phyloP scores from a whole-genome alignment of 2,797 vertebrate species.

The Antrozous pallidus region DNA sequence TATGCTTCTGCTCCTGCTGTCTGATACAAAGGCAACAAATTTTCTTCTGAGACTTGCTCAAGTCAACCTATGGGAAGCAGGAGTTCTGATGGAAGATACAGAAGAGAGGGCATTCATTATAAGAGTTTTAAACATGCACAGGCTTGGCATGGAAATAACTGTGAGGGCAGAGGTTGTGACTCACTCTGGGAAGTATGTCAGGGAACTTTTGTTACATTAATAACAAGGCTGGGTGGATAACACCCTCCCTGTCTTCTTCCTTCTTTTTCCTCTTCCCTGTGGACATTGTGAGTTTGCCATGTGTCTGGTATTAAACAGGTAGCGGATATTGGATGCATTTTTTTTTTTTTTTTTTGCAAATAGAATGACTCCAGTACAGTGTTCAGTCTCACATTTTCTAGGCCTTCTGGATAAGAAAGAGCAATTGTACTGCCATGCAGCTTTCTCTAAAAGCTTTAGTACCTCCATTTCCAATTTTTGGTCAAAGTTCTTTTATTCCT shows the following conservation, averaged over 20 bases:
- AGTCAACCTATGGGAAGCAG: neutral
- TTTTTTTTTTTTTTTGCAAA: neutral
- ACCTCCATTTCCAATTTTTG: neutral
- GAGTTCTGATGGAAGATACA: neutral
- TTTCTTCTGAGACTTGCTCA: neutral
- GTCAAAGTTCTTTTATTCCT: too few relatives aligned
- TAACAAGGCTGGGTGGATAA: neutral
- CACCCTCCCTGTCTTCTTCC: neutral
- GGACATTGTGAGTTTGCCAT: neutral
- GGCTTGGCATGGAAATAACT: conserved; percentile 42
- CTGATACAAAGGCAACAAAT: neutral
- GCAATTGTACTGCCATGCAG: neutral
- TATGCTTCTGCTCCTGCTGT: neutral
- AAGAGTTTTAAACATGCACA: conserved; percentile 22
- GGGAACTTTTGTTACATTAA: conserved; percentile 51
- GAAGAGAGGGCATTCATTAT: neutral
- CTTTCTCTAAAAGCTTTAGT: neutral
- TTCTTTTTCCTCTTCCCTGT: neutral
- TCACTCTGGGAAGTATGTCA: conserved; percentile 63
- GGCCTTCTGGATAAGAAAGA: neutral
- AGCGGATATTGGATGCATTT: neutral
- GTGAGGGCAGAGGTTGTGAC: conserved; percentile 40
- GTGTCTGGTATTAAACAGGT: neutral
- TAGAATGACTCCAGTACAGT: conserved; percentile 23
- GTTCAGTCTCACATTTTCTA: neutral